Base-by-base conservation (phyloP, 2,888 invertebrate species). In the Mythimna loreyi region DNA sequence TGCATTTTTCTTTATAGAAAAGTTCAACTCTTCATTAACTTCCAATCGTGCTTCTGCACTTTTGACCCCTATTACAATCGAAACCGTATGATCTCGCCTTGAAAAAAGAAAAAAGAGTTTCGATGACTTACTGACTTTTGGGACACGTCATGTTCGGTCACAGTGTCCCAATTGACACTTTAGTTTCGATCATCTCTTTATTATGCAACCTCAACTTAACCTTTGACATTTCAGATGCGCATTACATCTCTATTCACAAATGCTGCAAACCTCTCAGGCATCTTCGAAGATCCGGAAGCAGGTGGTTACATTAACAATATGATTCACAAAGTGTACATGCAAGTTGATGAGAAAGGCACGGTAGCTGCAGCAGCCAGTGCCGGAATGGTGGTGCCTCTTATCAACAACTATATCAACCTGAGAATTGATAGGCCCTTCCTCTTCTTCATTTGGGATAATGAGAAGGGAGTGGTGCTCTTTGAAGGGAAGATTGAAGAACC, bases 271-370 rank as follows among this genome's bases (percentile, higher is more conserved):
- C 91, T 97, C 0, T 93, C 96, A 0, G 96, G 96, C 23, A 96
- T 97, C 56, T 92, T 96, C 49, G 90, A 93, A 3, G 89, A 89
- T 0, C 81, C 83, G 8, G 84, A 90, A 0, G 87, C 96, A 0
- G 91, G 55, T 2, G 70, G 75, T 16, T 33, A 93, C 66, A 92
- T 97, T 6, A 96, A 94, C 80, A 96, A 94, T 66, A 91, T 97
- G 16, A 87, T 96, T 56, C 97, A 97, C 84, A 97, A 97, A 84
- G 97, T 97, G 0, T 96, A 96, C 84, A 96, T 97, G 86, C 94
- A 97, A 55, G 97, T 97, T 0, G 97, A 97, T 72, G 97, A 97
- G 88, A 89, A 93, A 23, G 97, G 97, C 2, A 97, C 97, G 0
- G 91, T 96, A 7, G 97, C 97, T 0, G 96, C 97, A 3, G 97